Base-by-base conservation (phyloP, 2,888 invertebrate genomes). In the Cryptocephalus primarius region DNA sequence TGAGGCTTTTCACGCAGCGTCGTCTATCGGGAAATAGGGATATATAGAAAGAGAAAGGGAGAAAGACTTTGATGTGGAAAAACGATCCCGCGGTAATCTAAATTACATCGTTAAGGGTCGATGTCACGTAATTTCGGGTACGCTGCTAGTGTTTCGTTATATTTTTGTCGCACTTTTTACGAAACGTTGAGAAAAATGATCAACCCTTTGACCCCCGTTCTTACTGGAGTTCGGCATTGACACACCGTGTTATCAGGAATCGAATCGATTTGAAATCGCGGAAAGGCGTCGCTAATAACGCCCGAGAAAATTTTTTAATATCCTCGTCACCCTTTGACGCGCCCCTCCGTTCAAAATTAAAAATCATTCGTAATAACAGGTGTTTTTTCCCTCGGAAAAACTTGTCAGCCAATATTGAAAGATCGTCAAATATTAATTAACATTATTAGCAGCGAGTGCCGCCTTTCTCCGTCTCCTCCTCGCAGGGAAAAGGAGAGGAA, bases 381-480 rank as follows among this genome's bases (percentile, higher is more conserved):
- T 59, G 56, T 57, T 54, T 55, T 52, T 39, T 36, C 36, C n/a
- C 36, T 36, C 12, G 42, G 32, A 42, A 54, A 54, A 59, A 59
- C 50, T 55, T 54, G 60, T 57, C 59, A 52, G 55, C 58, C 61
- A 59, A 63, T 63, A 64, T 64, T 60, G 63, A 61, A 59, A 58
- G 60, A 60, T 61, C 61, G 60, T 73, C 71, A 73, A 75, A 76
- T 75, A 75, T 75, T 76, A 76, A 76, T 76, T 75, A 76, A 75
- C 73, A 72, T 75, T 76, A 76, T 75, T 75, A 75, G 74, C 74
- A 72, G 71, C 69, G 66, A 69, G 69, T 68, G 70, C 72, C 69
- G 68, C 65, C 70, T 69, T 68, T 69, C 62, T 57, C 56, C 58
- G 62, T 66, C n/a, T 11, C 6, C 36, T 12, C 36, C 12, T 36